Conservation (phyloP, 1,140 invertebrate genomes). For the Xylocopa sonorina region DNA sequence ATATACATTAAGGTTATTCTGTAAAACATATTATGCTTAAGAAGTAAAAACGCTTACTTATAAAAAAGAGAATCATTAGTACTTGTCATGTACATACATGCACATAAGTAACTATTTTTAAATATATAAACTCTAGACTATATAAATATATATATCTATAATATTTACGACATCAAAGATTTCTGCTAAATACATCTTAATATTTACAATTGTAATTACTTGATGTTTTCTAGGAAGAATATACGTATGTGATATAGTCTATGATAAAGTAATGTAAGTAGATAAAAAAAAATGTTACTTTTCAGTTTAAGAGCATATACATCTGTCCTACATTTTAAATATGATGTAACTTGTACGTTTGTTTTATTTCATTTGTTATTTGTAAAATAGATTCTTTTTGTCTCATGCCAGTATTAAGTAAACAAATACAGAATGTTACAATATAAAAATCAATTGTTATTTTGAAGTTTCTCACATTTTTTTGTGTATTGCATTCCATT, state of each 20-base stretch:
- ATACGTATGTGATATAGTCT: not conserved
- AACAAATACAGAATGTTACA: not conserved
- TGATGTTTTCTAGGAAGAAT: not conserved
- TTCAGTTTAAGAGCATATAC: not conserved
- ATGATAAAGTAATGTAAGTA: not conserved
- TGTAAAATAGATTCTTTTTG: not conserved
- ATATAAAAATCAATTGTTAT: not conserved
- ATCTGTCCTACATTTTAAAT: not conserved
- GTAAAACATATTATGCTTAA: not conserved
- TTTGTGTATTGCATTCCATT: conserved; percentile 68
- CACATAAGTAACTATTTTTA: not conserved
- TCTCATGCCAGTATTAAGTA: not conserved
- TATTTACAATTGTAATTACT: not conserved
- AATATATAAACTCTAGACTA: not conserved
- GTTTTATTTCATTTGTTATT: not conserved
- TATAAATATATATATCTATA: not conserved
- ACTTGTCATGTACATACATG: too few relatives aligned
- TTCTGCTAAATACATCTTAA: too few relatives aligned
- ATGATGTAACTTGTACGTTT: not conserved
- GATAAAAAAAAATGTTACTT: not conserved
- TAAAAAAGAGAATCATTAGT: not conserved
- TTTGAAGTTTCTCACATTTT: conserved; percentile 71
- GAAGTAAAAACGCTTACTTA: conserved; percentile 2
- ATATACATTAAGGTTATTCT: not conserved
- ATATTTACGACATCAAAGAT: too few relatives aligned